phyloP scores from a whole-genome alignment of 2,113 vertebrate species.

The Cololabis saira region DNA sequence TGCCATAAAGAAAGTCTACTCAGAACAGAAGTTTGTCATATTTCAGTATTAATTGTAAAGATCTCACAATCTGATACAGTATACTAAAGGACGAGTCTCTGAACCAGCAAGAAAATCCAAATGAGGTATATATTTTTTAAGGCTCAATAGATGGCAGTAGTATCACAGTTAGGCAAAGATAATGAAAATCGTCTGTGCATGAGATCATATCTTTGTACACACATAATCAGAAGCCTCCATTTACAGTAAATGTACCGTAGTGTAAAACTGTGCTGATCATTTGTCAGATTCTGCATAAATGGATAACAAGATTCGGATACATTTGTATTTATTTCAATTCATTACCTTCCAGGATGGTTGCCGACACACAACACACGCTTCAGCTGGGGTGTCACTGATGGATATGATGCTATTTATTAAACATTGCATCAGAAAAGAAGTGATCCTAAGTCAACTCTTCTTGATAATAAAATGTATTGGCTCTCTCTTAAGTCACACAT shows the following conservation, averaged over 20 bases:
- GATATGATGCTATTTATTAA: conserved; percentile 33
- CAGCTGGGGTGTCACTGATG: conserved; percentile 29
- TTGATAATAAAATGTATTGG: conserved; percentile 24
- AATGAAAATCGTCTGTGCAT: conserved; percentile 32
- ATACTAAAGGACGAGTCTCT: not conserved
- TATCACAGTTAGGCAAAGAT: conserved; percentile 41
- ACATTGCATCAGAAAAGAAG: conserved; percentile 29
- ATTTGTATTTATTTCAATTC: conserved; percentile 33
- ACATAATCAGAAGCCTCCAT: conserved; percentile 42
- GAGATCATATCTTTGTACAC: conserved; percentile 21
- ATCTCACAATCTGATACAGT: not conserved
- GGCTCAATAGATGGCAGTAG: conserved; percentile 76
- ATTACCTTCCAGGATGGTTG: conserved; percentile 14
- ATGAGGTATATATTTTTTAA: not conserved
- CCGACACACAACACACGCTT: conserved; percentile 8
- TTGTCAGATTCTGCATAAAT: conserved; percentile 33
- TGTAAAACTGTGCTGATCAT: conserved; percentile 42
- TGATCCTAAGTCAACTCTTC: conserved; percentile 23
- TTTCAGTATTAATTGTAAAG: no score
- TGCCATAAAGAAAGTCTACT: no score
- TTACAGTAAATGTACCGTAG: conserved; percentile 47
- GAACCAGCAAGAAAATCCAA: not conserved
- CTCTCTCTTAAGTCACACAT: conserved; percentile 38
- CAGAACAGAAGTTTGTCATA: no score
- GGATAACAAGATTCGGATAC: conserved; percentile 21